These are phyloP conservation scores for Musca domestica DNA, from an alignment of 1,140 invertebrate species.

Conservation along the genomic window DNA sequence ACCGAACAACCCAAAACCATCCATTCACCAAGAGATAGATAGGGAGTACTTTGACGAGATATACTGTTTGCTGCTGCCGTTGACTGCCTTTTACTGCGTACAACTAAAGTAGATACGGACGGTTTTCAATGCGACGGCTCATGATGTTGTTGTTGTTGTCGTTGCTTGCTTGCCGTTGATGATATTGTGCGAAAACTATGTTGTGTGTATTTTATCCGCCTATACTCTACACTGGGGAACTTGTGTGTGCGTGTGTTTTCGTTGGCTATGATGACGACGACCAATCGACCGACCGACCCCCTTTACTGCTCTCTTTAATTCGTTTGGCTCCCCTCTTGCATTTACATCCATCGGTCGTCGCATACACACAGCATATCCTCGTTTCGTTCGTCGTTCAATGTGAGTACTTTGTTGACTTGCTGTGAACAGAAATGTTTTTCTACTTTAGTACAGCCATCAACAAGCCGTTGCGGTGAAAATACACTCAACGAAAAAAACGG, in stretches of 20 bases:
- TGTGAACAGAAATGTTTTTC: too few relatives aligned
- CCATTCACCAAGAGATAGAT: too few relatives aligned
- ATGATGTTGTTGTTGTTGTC: neutral
- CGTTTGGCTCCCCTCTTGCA: neutral
- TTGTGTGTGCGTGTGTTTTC: too few relatives aligned
- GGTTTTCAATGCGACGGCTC: neutral
- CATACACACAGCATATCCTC: slow-evolving; percentile 1
- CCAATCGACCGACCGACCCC: neutral
- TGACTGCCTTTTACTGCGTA: neutral
- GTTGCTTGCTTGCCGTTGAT: too few relatives aligned
- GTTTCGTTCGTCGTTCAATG: slow-evolving; percentile 13
- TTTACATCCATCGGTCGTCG: neutral
- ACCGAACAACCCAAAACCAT: too few relatives aligned
- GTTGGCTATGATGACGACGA: too few relatives aligned
- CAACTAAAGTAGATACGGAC: neutral
- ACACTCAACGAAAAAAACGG: too few relatives aligned
- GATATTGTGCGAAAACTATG: too few relatives aligned
- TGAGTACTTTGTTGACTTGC: too few relatives aligned
- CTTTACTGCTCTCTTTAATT: slow-evolving; percentile 15
- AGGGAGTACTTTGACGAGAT: too few relatives aligned
- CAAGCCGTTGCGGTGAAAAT: too few relatives aligned
- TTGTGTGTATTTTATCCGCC: too few relatives aligned
- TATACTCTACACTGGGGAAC: neutral
- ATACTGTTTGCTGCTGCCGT: neutral
- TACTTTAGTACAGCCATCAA: slow-evolving; percentile 18